Percentiles rank a stretch among this genome's conserved stretches.
Conservation (phyloP, 2,888 invertebrate species). For the Caenorhabditis afra region DNA sequence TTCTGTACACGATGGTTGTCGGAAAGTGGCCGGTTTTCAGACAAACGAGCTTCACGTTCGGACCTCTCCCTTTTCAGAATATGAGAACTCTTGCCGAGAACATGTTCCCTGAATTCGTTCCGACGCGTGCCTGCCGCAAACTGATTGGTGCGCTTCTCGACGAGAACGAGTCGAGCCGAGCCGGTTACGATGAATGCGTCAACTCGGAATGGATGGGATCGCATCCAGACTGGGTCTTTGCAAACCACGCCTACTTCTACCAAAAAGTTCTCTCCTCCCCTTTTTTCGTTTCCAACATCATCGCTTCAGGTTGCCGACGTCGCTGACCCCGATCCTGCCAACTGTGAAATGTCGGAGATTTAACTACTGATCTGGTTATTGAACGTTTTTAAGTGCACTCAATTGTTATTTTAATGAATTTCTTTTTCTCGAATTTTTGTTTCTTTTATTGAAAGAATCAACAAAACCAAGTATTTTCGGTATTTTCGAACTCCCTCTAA, state of each 20-base stretch:
- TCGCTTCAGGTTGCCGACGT: background rate
- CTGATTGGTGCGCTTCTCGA: conserved; percentile 60
- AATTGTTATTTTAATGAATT: too few species aligned
- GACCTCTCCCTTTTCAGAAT: too few species aligned
- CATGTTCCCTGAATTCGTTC: conserved; percentile 51
- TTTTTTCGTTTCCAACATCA: background rate
- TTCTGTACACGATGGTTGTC: conserved; percentile 72
- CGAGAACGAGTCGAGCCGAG: conserved; percentile 61
- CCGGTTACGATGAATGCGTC: conserved; percentile 66
- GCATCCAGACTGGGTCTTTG: conserved; percentile 66
- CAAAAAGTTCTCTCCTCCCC: conserved; percentile 19
- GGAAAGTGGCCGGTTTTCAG: conserved; percentile 75
- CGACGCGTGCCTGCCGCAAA: conserved; percentile 58
- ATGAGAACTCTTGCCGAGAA: background rate
- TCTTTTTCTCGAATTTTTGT: too few species aligned
- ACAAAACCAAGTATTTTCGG: too few species aligned
- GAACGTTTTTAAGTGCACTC: too few species aligned
- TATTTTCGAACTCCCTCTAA: too few species aligned
- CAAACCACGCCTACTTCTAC: conserved; percentile 64
- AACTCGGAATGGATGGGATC: conserved; percentile 68
- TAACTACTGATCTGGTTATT: too few species aligned
- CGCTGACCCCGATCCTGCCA: conserved; percentile 8
- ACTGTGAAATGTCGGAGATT: conserved; percentile 35
- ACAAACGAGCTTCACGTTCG: background rate
- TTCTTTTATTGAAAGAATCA: too few species aligned